Percentiles rank a stretch among this genome's conserved stretches.
Evolutionary conservation across 2,888 invertebrate genomes (phyloP).

Genomic region (Vesta saturnalis): DNA sequence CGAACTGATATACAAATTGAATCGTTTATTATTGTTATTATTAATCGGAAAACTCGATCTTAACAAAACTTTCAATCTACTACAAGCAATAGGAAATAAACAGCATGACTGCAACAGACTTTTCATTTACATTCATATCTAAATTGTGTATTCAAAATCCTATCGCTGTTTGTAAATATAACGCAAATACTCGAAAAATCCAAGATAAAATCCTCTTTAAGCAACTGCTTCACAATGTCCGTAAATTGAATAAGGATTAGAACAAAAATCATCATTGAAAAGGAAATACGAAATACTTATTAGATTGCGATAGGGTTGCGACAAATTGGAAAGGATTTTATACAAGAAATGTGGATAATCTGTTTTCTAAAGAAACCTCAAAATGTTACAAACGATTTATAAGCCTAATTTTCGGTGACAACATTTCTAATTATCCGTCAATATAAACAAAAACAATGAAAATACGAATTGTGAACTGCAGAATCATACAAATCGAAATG

Average conservation of each 20-base stretch:
- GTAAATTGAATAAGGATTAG: background rate
- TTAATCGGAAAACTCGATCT: background rate
- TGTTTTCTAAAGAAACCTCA: background rate
- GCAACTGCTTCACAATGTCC: background rate
- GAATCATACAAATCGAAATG: background rate
- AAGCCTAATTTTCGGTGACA: background rate
- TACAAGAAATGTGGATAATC: background rate
- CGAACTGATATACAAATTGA: slow-evolving; percentile 21
- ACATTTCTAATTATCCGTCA: background rate
- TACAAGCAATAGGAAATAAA: background rate
- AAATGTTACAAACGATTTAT: background rate
- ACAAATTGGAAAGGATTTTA: background rate
- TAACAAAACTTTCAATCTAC: background rate
- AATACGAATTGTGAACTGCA: background rate
- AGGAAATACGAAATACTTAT: background rate
- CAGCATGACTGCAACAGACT: background rate
- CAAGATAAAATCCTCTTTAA: too few species aligned
- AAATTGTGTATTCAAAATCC: background rate
- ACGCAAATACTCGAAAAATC: too few species aligned
- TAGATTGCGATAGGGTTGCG: background rate
- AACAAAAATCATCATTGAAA: background rate
- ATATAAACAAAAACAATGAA: background rate
- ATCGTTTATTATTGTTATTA: slow-evolving; percentile 23
- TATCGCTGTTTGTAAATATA: too few species aligned
- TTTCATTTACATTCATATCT: background rate